phyloP scores from a whole-genome alignment of 2,113 vertebrate species.

The Meleagris gallopavo region DNA sequence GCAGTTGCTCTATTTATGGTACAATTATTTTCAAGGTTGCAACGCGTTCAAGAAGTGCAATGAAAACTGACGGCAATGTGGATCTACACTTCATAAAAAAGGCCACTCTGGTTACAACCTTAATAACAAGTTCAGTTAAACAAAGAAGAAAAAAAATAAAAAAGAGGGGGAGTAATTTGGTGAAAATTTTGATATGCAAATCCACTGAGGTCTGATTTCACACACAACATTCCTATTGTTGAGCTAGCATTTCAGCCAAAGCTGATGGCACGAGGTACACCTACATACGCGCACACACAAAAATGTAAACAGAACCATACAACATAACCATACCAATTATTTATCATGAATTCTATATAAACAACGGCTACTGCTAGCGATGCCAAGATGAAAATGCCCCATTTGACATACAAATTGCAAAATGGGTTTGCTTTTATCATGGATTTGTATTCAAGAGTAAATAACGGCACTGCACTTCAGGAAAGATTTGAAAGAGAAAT shows the following conservation, averaged over 20 bases:
- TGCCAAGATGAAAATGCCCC: neutral
- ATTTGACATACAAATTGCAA: neutral
- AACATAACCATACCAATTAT: neutral
- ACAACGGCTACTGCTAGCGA: neutral
- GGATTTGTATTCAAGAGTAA: neutral
- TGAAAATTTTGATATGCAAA: neutral
- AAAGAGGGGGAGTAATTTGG: neutral
- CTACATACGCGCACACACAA: neutral
- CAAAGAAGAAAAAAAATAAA: neutral
- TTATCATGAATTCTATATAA: neutral
- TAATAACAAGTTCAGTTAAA: constrained; percentile 27
- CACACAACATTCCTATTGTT: neutral
- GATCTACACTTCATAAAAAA: constrained; percentile 23
- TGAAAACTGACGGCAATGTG: neutral
- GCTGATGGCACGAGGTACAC: neutral
- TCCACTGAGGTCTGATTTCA: neutral
- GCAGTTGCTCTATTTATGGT: too few relatives aligned
- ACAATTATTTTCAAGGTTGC: too few relatives aligned
- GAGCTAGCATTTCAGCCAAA: neutral
- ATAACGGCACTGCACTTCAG: neutral
- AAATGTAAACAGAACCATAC: neutral
- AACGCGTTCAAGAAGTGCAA: too few relatives aligned
- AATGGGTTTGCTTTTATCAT: neutral
- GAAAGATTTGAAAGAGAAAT: neutral
- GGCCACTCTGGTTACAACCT: neutral